Base-by-base conservation (phyloP, 2,797 vertebrate genomes). In the Rhynchonycteris naso region DNA sequence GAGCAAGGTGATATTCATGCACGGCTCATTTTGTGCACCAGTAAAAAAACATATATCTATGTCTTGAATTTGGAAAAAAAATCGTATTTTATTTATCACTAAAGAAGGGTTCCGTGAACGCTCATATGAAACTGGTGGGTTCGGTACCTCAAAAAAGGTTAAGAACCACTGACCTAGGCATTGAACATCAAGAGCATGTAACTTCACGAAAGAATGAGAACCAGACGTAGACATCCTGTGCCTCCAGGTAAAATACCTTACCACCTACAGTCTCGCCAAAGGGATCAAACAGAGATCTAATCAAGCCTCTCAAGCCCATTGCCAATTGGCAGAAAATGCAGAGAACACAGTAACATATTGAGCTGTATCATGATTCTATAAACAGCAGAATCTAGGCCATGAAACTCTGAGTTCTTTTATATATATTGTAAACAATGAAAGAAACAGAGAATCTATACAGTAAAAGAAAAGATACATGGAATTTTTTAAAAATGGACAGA, bases 191-290 rank as follows among this genome's bases (percentile, higher is more conserved):
- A 69, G 47, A 33, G 22, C 30, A 75, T 69, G 28, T 61, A 90
- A 93, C 43, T 80, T 47, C n/a, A 61, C 80, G 11, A 56, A 79
- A 95, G 43, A 72, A 78, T 18, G 75, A n/a, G 88, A 84, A 54
- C 24, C 24, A 66, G 80, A 75, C 1, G 21, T 38, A 66, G 80
- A 75, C 1, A 26, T 38, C 12, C 26, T 18, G 35, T 66, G 12
- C 30, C 56, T 83, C 52, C 38, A 78, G n/a, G 54, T 59, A 26
- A 93, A 92, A 74, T 4, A 59, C 7, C 3, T 69, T 28, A 35
- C n/a, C n/a, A 75, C 7, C 1, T 24, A 72, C 1, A 21, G 18
- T 72, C 65, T 50, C 16, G 24, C 22, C 35, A 50, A 74, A 86
- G 74, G 35, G 33, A 33, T 65, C 14, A 58, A 66, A 84, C 5